These are phyloP conservation scores for Trypoxylus dichotomus DNA, from an alignment of 1,140 invertebrate species.

Conservation along the genomic window DNA sequence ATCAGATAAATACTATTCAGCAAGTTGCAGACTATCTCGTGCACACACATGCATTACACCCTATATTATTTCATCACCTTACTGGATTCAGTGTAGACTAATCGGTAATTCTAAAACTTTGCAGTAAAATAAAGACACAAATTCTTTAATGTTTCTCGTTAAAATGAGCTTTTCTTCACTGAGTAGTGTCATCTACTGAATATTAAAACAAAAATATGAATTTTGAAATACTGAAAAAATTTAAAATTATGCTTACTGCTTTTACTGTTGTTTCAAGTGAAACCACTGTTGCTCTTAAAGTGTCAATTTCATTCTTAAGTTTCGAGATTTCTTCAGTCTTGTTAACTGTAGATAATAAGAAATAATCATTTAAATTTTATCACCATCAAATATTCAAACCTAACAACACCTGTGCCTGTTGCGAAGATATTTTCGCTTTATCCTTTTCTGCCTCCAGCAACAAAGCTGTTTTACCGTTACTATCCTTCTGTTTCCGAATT, in stretches of 20 bases:
- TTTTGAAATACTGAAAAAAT: too few relatives aligned
- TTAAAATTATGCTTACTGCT: not conserved
- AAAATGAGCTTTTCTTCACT: too few relatives aligned
- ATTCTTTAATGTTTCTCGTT: too few relatives aligned
- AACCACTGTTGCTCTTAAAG: not conserved
- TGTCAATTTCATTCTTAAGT: conserved; percentile 14
- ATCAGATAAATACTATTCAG: too few relatives aligned
- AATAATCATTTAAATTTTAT: not conserved
- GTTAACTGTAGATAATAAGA: not conserved
- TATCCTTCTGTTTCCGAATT: conserved; percentile 43
- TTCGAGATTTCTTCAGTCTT: conserved; percentile 27
- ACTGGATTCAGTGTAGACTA: too few relatives aligned
- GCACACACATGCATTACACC: too few relatives aligned
- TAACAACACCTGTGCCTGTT: conserved; percentile 44
- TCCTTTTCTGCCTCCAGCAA: conserved; percentile 43
- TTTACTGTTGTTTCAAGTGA: conserved; percentile 1
- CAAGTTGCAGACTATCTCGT: too few relatives aligned
- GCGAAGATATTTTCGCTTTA: conserved; percentile 41
- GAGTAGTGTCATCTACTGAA: too few relatives aligned
- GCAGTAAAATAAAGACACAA: too few relatives aligned
- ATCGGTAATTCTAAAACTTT: too few relatives aligned
- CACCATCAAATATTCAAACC: conserved; percentile 32
- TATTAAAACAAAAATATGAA: too few relatives aligned
- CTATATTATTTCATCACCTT: too few relatives aligned
- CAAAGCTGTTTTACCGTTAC: conserved; percentile 41